Base-by-base conservation (phyloP, 2,113 vertebrate genomes). In the Catharus fuscescens region DNA sequence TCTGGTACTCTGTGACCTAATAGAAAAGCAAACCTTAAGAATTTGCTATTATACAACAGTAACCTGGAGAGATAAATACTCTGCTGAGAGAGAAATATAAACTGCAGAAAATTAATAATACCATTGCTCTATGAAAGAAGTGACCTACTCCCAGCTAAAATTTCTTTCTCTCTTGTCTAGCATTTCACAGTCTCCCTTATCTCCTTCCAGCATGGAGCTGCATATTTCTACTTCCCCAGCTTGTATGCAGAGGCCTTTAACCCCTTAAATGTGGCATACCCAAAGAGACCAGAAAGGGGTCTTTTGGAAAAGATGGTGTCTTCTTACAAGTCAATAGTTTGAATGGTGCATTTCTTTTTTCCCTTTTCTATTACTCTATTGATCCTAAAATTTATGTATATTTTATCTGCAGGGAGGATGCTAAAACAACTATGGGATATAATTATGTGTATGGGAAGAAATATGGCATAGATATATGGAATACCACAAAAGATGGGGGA, bases 11-110 rank as follows among this genome's bases (percentile, higher is more conserved):
- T 74, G 32, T 73, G 84, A 92, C 85, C 78, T 80, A 77, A 82
- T 8, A 91, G 84, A 95, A 95, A 91, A 91, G 34, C 66, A 88
- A 91, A 90, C 47, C 52, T 69, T 74, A 83, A 90, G 76, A 80
- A 94, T 86, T 95, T 94, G 78, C 47, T 73, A 59, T 82, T 76
- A 86, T 64, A 56, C 76, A 95, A 70, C 18, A 88, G 54, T 40
- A 94, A 90, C 32, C 42, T 86, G 24, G 24, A 91, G 54, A 95
- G 62, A 82, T 65, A 92, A 95, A 95, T 83, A 64, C 38, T 90
- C 20, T 80, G 18, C 59, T 88, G 66, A 76, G 50, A 90, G 47
- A 38, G 59, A 74, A 66, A 32, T 52, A 5, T 56, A 95, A 91
- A 47, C 71, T 1, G 4, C 28, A 61, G 64, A 92, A 95, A 95